Evolutionary conservation across 2,113 vertebrate genomes (phyloP).

Genomic region (Gymnorhina tibicen): DNA sequence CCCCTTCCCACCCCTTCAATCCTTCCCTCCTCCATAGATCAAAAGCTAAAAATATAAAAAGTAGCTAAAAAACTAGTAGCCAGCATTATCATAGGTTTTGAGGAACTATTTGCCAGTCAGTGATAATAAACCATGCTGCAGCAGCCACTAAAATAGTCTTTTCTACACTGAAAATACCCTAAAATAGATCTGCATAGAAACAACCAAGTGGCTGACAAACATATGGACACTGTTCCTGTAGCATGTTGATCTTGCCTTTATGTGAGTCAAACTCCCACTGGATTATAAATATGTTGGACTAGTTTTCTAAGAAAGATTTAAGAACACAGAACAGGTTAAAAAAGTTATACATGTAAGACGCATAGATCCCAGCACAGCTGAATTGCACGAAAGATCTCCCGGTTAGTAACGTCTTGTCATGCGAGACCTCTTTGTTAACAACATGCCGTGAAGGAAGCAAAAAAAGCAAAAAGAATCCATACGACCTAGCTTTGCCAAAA

Average conservation of each 20-base stretch:
- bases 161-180: neutral
- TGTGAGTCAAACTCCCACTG: neutral
- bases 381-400: neutral
- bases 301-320: neutral
- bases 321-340: neutral
- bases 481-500: neutral
- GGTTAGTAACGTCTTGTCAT: neutral
- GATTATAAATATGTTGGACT: neutral
- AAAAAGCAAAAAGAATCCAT: neutral
- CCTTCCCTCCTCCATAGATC: neutral
- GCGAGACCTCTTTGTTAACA: conserved; percentile 10
- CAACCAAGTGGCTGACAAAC: neutral
- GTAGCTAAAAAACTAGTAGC: neutral
- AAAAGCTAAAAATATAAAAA: neutral
- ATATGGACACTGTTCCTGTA: neutral
- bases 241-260: neutral
- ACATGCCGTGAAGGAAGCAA: neutral
- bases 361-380: neutral
- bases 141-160: neutral
- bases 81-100: neutral
- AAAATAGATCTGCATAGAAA: neutral
- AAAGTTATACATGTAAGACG: neutral
- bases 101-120: neutral
- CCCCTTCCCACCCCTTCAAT: rapidly evolving
- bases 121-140: neutral